Percentiles rank a stretch among this genome's conserved stretches.
These are phyloP conservation scores for Noctilio leporinus DNA, from an alignment of 2,113 vertebrate species.

Conservation along the genomic window DNA sequence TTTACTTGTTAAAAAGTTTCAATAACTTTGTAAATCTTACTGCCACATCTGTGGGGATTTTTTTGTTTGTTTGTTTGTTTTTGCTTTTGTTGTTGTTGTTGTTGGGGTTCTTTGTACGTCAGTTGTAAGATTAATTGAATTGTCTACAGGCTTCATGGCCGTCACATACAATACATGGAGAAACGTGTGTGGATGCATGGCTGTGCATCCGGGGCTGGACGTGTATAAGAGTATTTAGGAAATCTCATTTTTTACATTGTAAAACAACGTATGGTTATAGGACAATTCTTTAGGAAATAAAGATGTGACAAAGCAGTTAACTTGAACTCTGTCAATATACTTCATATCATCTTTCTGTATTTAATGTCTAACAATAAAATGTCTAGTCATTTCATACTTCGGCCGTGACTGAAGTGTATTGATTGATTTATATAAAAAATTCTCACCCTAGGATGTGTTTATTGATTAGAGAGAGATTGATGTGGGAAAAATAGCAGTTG, in stretches of 20 bases:
- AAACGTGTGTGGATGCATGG: neutral
- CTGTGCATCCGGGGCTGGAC: neutral
- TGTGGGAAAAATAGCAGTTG: no score
- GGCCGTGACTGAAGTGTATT: neutral
- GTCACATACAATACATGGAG: conserved; percentile 50
- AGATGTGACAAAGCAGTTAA: neutral
- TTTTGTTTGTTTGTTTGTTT: no score
- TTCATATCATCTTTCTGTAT: neutral
- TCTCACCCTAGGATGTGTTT: no score
- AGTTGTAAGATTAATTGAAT: conserved; percentile 89
- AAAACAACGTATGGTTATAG: neutral
- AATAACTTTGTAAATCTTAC: conserved; percentile 99
- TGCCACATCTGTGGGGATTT: conserved; percentile 98
- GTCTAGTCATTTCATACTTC: neutral
- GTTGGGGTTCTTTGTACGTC: conserved; percentile 77
- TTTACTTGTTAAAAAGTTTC: conserved; percentile 99
- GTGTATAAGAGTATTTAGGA: neutral
- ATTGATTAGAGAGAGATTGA: no score
- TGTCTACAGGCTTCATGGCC: conserved; percentile 76
- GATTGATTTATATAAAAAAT: no score
- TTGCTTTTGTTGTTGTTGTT: conserved; percentile 72
- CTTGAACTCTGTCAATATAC: neutral
- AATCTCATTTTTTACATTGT: conserved; percentile 5
- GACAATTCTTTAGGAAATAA: conserved; percentile 22
- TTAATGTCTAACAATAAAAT: neutral